Percentiles rank a stretch among this genome's conserved stretches.
Evolutionary conservation across 2,888 invertebrate species (phyloP).

Genomic region (Oxytorus armatus): DNA sequence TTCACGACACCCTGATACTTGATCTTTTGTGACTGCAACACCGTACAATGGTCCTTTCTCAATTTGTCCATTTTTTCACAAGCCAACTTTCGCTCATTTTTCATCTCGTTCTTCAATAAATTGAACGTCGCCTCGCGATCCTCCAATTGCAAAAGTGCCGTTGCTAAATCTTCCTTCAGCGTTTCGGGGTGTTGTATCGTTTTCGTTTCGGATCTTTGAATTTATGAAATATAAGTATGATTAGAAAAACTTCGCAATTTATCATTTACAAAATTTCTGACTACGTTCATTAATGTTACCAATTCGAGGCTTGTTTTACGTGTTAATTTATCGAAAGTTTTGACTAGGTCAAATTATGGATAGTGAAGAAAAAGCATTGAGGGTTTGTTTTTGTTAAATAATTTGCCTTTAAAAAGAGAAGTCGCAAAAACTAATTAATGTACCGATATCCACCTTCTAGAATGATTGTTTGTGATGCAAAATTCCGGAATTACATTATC

Average conservation of each 20-base stretch:
- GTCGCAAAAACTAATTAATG: neutral
- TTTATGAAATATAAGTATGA: neutral
- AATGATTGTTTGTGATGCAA: neutral
- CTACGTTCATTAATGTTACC: neutral
- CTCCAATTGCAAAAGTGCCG: slow-evolving; percentile 76
- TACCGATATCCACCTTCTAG: slow-evolving; percentile 34
- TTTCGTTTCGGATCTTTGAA: neutral
- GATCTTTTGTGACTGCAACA: slow-evolving; percentile 87
- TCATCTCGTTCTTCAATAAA: slow-evolving; percentile 80
- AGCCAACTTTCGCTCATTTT: slow-evolving; percentile 82
- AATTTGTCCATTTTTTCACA: slow-evolving; percentile 84
- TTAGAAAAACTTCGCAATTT: neutral
- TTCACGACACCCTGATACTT: slow-evolving; percentile 91
- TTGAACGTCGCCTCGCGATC: slow-evolving; percentile 78
- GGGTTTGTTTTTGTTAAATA: neutral
- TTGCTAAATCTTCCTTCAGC: slow-evolving; percentile 76
- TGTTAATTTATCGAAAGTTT: too few relatives aligned
- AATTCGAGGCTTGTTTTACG: neutral
- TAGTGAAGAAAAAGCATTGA: neutral
- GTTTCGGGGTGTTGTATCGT: slow-evolving; percentile 55
- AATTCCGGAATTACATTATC: slow-evolving; percentile 68
- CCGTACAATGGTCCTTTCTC: slow-evolving; percentile 83
- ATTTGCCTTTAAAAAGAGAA: too few relatives aligned
- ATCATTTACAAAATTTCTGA: too few relatives aligned
- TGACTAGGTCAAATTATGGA: neutral